Percentiles rank a stretch among this genome's conserved stretches.
Evolutionary conservation across 2,113 vertebrate species (phyloP).

Genomic region (Myotis davidii): DNA sequence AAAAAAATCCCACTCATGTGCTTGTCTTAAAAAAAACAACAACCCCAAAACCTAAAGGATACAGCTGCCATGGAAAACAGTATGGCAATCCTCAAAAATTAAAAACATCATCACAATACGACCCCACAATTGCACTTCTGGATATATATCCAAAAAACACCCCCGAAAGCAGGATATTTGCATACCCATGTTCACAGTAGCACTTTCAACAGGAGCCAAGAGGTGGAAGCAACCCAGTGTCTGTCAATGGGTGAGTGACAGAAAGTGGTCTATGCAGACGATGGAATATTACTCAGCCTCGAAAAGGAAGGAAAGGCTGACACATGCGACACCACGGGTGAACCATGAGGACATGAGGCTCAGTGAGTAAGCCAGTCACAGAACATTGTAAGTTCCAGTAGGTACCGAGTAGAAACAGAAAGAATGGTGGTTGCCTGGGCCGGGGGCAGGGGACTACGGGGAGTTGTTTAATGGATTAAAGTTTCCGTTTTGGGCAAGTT

Average conservation of each 20-base stretch:
- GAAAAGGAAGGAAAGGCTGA: not conserved
- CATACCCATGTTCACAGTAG: not conserved
- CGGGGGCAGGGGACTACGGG: not conserved
- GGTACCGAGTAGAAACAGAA: not conserved
- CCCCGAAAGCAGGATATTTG: not conserved
- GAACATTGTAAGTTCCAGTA: not conserved
- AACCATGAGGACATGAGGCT: not conserved
- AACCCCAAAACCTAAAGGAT: not conserved
- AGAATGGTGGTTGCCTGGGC: not conserved
- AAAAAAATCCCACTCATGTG: not conserved
- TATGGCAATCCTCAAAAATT: not conserved
- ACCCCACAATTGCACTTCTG: constrained; percentile 3
- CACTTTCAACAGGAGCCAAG: not conserved
- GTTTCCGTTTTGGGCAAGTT: not conserved
- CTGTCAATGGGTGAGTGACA: not conserved
- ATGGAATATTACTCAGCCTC: not conserved
- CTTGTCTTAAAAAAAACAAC: not conserved
- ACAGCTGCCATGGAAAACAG: not conserved
- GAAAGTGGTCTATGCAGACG: not conserved
- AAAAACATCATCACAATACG: not conserved
- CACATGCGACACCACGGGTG: not conserved
- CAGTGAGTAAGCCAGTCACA: not conserved
- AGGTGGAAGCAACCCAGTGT: not conserved
- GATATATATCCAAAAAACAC: not conserved
- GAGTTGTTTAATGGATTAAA: not conserved